Percentiles rank a stretch among this genome's conserved stretches.
Evolutionary conservation across 2,888 invertebrate species (phyloP).

Genomic region (Gasteruption jaculator): DNA sequence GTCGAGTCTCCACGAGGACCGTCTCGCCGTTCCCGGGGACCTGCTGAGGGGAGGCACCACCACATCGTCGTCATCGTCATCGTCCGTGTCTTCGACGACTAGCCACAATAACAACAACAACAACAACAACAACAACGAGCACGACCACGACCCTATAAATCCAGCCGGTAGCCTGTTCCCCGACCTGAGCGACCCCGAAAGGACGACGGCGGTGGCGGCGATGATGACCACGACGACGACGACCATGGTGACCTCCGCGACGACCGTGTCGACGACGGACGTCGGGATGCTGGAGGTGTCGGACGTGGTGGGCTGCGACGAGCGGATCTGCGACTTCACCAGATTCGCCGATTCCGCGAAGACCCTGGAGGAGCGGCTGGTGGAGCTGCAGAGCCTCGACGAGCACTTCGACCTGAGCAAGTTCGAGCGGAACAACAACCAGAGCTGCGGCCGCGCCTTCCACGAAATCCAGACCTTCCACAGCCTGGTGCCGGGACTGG

Average conservation of each 20-base stretch:
- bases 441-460: constrained; percentile 45
- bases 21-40: background rate
- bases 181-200: constrained; percentile 23
- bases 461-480: constrained; percentile 48
- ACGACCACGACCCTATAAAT: background rate
- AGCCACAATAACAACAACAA: too few relatives aligned
- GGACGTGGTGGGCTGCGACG: constrained; percentile 38
- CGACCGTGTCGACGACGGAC: constrained; percentile 23
- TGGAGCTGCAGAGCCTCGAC: constrained; percentile 40
- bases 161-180: too few relatives aligned
- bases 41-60: background rate
- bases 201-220: constrained; percentile 12
- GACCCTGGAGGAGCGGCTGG: constrained; percentile 40
- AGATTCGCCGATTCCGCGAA: constrained; percentile 41
- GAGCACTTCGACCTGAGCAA: constrained; percentile 43
- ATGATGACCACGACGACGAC: background rate
- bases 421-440: constrained; percentile 44
- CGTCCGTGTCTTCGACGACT: background rate
- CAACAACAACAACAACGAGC: too few relatives aligned
- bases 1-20: constrained; percentile 20
- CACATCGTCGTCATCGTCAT: background rate
- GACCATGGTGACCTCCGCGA: constrained; percentile 4
- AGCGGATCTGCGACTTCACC: constrained; percentile 41
- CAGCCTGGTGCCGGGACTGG: constrained; percentile 45
- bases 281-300: constrained; percentile 33